phyloP scores from a whole-genome alignment of 2,797 vertebrate species.

The Odontamblyopus lacepedii region DNA sequence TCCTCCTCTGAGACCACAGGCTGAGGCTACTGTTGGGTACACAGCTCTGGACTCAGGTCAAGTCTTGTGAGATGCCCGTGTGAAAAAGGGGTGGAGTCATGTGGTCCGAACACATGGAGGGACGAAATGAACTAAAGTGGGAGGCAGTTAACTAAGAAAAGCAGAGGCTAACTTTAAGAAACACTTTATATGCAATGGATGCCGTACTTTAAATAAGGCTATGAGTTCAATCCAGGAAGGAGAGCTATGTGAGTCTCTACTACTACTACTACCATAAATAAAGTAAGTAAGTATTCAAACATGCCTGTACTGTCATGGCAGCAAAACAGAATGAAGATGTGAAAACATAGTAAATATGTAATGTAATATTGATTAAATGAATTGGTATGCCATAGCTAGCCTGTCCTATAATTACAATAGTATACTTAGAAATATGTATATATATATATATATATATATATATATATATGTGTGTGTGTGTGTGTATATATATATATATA shows the following conservation, averaged over 20 bases:
- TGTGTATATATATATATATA: too few species aligned
- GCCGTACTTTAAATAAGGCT: slow-evolving; percentile 22
- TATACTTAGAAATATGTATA: too few species aligned
- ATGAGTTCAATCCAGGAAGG: slow-evolving; percentile 5
- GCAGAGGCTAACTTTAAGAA: slow-evolving; percentile 29
- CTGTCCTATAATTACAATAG: too few species aligned
- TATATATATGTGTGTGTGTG: too few species aligned
- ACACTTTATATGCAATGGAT: slow-evolving; percentile 18
- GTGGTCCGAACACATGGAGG: slow-evolving; percentile 15
- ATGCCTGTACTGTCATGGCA: neutral
- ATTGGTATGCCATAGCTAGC: neutral
- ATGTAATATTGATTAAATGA: neutral
- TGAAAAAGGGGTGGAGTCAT: slow-evolving; percentile 33
- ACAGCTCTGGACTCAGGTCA: slow-evolving; percentile 12
- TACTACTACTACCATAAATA: neutral
- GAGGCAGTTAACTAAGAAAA: slow-evolving; percentile 49
- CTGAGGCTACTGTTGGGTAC: slow-evolving; percentile 23
- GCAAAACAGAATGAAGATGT: neutral
- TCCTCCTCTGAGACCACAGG: slow-evolving; percentile 21
- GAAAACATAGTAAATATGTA: neutral
- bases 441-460: too few species aligned
- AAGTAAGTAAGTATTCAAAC: neutral
- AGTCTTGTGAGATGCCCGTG: slow-evolving; percentile 30
- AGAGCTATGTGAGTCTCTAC: neutral
- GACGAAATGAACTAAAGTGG: slow-evolving; percentile 51